A percentile compares a stretch with the other conserved stretches of the same genome.
Conservation (phyloP, 1,140 invertebrate species). For the Homarus americanus region DNA sequence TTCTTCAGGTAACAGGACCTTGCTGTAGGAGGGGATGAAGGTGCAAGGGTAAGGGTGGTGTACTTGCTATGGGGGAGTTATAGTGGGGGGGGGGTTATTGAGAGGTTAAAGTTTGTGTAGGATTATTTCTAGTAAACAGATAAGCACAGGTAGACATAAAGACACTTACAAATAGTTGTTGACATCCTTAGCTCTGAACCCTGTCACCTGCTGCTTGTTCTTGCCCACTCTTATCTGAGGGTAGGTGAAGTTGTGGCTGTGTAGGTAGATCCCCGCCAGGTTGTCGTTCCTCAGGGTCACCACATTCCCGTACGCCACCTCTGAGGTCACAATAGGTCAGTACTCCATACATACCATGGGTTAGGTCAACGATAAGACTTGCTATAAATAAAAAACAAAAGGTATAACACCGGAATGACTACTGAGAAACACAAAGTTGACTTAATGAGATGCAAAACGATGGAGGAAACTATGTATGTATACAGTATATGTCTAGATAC, state of each 20-base stretch:
- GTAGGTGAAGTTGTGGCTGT: conserved; percentile 79
- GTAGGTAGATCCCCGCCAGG: conserved; percentile 78
- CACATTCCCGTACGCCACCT: conserved; percentile 78
- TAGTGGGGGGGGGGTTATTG: neutral
- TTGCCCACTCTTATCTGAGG: conserved; percentile 77
- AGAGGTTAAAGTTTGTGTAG: neutral
- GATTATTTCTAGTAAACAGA: neutral
- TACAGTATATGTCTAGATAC: too few species aligned
- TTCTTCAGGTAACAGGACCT: conserved; percentile 60
- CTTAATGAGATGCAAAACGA: too few species aligned
- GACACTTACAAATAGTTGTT: conserved; percentile 78
- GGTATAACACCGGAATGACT: too few species aligned
- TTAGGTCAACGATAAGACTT: too few species aligned
- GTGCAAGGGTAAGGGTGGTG: too few species aligned
- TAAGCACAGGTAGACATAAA: neutral
- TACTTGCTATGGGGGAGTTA: neutral
- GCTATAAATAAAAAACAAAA: too few species aligned
- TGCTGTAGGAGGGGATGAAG: conserved; percentile 10
- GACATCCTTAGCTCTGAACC: conserved; percentile 79
- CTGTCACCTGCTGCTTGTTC: conserved; percentile 77
- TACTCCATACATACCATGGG: too few species aligned
- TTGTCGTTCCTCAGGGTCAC: conserved; percentile 78
- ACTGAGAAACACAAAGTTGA: too few species aligned
- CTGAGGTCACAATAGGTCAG: conserved; percentile 57
- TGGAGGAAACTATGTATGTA: too few species aligned